A percentile compares a stretch with the other conserved stretches of the same genome.
These are phyloP conservation scores for Lydus trimaculatus DNA, from an alignment of 2,888 invertebrate genomes.

Conservation along the genomic window DNA sequence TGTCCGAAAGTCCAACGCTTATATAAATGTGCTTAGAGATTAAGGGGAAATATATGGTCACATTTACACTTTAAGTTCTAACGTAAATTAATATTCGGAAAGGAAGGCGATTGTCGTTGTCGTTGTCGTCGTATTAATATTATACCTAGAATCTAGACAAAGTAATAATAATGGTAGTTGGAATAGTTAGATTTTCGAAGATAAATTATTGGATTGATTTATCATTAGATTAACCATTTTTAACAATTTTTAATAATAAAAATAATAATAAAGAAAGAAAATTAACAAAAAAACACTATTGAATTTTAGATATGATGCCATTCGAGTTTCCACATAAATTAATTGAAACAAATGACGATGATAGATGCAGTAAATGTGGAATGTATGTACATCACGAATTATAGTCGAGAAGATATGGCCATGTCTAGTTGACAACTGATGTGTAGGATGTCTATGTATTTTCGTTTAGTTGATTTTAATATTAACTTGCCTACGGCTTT, in stretches of 20 bases:
- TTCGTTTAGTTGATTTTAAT: slow-evolving; percentile 7
- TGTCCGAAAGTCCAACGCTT: slow-evolving; percentile 44
- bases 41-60: slow-evolving; percentile 47
- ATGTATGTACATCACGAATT: background rate
- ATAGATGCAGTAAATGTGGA: background rate
- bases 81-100: slow-evolving; percentile 35
- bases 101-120: slow-evolving; percentile 10
- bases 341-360: background rate
- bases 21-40: slow-evolving; percentile 51
- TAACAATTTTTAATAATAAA: background rate
- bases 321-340: background rate
- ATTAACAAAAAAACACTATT: too few relatives aligned
- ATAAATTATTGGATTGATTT: slow-evolving; percentile 22
- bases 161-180: background rate
- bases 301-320: background rate
- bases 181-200: slow-evolving; percentile 4
- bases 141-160: background rate
- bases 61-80: slow-evolving; percentile 43
- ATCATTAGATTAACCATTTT: background rate
- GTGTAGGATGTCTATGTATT: slow-evolving; percentile 17
- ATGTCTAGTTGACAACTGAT: slow-evolving; percentile 26
- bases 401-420: slow-evolving; percentile 11
- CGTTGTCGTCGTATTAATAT: background rate
- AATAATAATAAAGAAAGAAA: background rate
- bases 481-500: slow-evolving; percentile 24